These are phyloP conservation scores for Gila robusta DNA, from an alignment of 2,797 vertebrate genomes.

Conservation along the genomic window DNA sequence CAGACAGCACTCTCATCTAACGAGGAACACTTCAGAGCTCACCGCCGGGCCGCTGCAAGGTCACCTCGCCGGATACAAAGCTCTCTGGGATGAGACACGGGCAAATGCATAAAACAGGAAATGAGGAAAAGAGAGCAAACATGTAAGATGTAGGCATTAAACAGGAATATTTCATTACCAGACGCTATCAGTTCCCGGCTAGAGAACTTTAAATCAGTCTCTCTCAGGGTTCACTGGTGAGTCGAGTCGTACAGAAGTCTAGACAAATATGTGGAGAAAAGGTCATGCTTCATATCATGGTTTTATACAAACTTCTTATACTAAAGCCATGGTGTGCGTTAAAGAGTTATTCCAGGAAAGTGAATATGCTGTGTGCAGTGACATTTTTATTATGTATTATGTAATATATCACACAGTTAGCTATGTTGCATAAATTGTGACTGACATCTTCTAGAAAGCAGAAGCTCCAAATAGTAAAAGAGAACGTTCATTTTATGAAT, in stretches of 20 bases:
- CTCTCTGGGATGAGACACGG: slow-evolving; percentile 9
- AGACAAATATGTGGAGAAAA: slow-evolving; percentile 14
- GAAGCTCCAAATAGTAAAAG: background rate
- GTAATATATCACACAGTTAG: slow-evolving; percentile 3
- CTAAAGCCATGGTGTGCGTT: background rate
- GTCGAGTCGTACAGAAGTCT: background rate
- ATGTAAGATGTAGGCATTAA: background rate
- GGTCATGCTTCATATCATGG: slow-evolving; percentile 9
- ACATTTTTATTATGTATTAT: slow-evolving; percentile 32
- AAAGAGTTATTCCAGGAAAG: slow-evolving; percentile 2
- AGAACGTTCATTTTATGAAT: background rate
- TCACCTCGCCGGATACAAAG: slow-evolving; percentile 31
- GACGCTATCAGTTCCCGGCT: background rate
- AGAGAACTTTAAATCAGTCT: background rate
- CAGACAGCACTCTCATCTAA: slow-evolving; percentile 44
- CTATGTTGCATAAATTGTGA: slow-evolving; percentile 24
- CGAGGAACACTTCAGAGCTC: slow-evolving; percentile 36
- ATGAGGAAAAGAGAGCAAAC: slow-evolving; percentile 23
- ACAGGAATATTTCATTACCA: background rate
- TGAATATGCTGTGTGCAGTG: background rate
- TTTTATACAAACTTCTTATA: slow-evolving; percentile 17
- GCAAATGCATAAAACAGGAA: slow-evolving; percentile 27
- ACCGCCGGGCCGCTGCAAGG: slow-evolving; percentile 18
- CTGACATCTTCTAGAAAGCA: background rate
- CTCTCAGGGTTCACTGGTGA: background rate